phyloP scores from a whole-genome alignment of 30 jellyfish, hydroid and myxozoan species.

The Haliclystus octoradiatus region DNA sequence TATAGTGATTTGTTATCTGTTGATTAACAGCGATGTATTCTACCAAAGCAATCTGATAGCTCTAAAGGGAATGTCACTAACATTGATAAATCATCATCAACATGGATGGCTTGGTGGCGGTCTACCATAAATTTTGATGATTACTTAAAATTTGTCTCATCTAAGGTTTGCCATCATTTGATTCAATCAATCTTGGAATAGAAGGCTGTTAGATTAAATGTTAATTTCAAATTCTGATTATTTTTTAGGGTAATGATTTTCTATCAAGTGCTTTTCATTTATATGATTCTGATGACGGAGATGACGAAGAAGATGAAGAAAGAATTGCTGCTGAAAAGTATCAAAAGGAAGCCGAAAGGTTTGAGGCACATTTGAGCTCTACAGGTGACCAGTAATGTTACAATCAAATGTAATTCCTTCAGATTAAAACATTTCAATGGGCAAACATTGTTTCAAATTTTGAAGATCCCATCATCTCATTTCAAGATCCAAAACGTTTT shows the following conservation, averaged over 20 bases:
- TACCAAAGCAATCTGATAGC: no score
- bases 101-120: constrained; percentile 92
- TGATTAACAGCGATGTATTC: no score
- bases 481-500: no score
- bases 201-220: background rate
- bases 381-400: background rate
- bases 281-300: constrained; percentile 67
- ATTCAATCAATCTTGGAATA: background rate
- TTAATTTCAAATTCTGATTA: background rate
- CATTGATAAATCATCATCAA: constrained; percentile 38
- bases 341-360: constrained; percentile 21
- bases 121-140: constrained; percentile 63
- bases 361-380: background rate
- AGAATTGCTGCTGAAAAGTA: constrained; percentile 12
- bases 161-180: constrained; percentile 18
- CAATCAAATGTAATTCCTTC: no score
- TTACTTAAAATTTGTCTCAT: constrained; percentile 40
- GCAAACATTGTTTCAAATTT: no score
- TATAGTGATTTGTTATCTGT: no score
- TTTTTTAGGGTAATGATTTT: constrained; percentile 62
- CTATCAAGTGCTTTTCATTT: constrained; percentile 48
- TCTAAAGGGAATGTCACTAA: constrained; percentile 17
- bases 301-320: constrained; percentile 36
- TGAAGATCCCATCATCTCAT: no score
- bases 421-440: no score